Conservation (phyloP, 23 tunicate genomes). For the Ascidia mentula region DNA sequence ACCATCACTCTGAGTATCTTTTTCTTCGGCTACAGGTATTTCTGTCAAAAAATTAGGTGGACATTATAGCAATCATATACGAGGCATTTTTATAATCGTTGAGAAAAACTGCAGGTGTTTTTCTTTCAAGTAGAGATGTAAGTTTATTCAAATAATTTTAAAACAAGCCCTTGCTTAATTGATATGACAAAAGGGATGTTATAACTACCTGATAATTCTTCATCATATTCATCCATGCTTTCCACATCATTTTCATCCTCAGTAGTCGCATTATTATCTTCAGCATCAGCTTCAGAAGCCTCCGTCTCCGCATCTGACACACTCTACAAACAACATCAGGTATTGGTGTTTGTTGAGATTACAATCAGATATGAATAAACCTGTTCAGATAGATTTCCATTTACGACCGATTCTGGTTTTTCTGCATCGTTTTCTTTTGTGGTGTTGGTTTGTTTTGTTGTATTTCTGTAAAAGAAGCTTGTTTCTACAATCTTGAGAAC, state of each 20-base stretch:
- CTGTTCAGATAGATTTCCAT: constrained; percentile 11
- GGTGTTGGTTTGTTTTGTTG: not conserved
- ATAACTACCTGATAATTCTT: constrained; percentile 4
- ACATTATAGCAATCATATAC: too few species aligned
- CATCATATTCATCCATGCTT: constrained; percentile 25
- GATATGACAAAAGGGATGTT: not conserved
- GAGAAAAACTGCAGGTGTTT: too few species aligned
- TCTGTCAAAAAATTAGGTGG: not conserved
- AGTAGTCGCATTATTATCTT: constrained; percentile 6
- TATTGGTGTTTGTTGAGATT: not conserved
- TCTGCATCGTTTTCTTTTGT: not conserved
- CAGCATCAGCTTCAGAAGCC: constrained; percentile 32
- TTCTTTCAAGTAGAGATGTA: too few species aligned
- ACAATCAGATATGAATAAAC: not conserved
- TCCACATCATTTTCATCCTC: constrained; percentile 34
- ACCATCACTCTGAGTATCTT: not conserved
- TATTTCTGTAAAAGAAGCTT: not conserved
- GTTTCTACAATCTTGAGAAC: not conserved
- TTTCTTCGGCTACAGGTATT: not conserved
- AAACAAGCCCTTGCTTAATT: too few species aligned
- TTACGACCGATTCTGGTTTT: not conserved
- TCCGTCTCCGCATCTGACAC: constrained; percentile 19
- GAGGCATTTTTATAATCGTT: too few species aligned
- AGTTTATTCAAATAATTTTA: too few species aligned
- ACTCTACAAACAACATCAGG: constrained; percentile 4